Percentiles rank a stretch among this genome's conserved stretches.
phyloP scores from a whole-genome alignment of 1,140 invertebrate genomes.

The Zaprionus davidi region DNA sequence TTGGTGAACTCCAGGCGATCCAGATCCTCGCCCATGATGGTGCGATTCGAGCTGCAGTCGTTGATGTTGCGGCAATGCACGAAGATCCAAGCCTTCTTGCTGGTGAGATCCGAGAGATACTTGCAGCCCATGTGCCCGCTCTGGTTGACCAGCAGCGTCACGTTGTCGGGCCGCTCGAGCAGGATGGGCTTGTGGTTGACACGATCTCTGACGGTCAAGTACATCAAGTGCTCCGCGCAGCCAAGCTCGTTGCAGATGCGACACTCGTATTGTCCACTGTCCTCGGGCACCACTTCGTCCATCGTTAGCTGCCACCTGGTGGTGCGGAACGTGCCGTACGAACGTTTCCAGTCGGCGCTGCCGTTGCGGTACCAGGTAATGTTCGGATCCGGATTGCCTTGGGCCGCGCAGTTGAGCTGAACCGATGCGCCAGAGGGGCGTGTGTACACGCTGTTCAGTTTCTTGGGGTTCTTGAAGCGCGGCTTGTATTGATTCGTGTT shows the following conservation, averaged over 20 bases:
- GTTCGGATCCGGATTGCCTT: constrained; percentile 90
- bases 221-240: constrained; percentile 90
- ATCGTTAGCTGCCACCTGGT: constrained; percentile 89
- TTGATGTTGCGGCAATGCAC: constrained; percentile 47
- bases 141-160: constrained; percentile 66
- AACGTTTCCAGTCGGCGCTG: constrained; percentile 86
- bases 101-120: constrained; percentile 74
- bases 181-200: constrained; percentile 80
- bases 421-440: constrained; percentile 88
- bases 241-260: constrained; percentile 91
- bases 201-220: constrained; percentile 75
- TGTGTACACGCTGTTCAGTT: constrained; percentile 84
- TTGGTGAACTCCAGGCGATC: constrained; percentile 92
- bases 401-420: constrained; percentile 87
- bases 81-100: constrained; percentile 71
- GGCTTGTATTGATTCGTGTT: constrained; percentile 36
- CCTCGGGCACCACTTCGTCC: constrained; percentile 90
- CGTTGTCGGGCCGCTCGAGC: constrained; percentile 55
- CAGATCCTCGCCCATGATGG: constrained; percentile 43
- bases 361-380: constrained; percentile 93
- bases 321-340: constrained; percentile 80
- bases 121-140: constrained; percentile 73
- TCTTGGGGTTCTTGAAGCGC: constrained; percentile 56
- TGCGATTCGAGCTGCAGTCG: constrained; percentile 54
- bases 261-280: constrained; percentile 94